These are phyloP conservation scores for Cyrtodaria siliqua DNA, from an alignment of 2,888 invertebrate species.

Conservation along the genomic window DNA sequence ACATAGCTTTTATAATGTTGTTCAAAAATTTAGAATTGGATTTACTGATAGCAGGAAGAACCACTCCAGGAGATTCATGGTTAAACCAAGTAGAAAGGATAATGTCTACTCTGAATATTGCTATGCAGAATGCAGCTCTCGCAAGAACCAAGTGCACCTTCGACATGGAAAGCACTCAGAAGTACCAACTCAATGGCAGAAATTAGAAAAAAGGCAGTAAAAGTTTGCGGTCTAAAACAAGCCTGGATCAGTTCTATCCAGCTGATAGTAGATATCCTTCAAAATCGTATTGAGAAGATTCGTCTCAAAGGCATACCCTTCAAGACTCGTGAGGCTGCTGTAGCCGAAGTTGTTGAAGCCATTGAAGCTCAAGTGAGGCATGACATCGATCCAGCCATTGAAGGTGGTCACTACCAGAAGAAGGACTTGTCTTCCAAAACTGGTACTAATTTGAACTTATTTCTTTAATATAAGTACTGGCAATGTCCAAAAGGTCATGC, in stretches of 20 bases:
- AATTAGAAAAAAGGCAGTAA: slow-evolving; percentile 33
- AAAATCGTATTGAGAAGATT: too few species aligned
- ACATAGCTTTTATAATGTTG: too few species aligned
- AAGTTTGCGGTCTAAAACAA: slow-evolving; percentile 19
- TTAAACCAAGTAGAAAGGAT: slow-evolving; percentile 23
- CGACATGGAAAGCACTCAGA: slow-evolving; percentile 25
- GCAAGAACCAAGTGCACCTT: slow-evolving; percentile 31
- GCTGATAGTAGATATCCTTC: slow-evolving; percentile 6
- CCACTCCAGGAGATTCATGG: slow-evolving; percentile 29
- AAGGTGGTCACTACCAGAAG: slow-evolving; percentile 13
- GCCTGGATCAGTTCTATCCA: slow-evolving; percentile 32
- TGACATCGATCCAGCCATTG: slow-evolving; percentile 11
- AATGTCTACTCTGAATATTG: slow-evolving; percentile 30
- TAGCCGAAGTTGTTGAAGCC: slow-evolving; percentile 10
- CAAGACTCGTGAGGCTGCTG: neutral
- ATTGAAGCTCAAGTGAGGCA: slow-evolving; percentile 2
- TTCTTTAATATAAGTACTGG: too few species aligned
- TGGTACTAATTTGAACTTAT: too few species aligned
- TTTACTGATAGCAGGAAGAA: slow-evolving; percentile 18
- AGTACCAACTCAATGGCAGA: slow-evolving; percentile 25
- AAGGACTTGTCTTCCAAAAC: too few species aligned
- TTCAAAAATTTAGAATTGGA: slow-evolving; percentile 18
- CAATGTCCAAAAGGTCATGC: too few species aligned
- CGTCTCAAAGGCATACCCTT: slow-evolving; percentile 19
- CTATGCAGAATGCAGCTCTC: slow-evolving; percentile 19